These are phyloP conservation scores for Acanthosoma haemorrhoidale DNA, from an alignment of 2,888 invertebrate genomes.

Conservation along the genomic window DNA sequence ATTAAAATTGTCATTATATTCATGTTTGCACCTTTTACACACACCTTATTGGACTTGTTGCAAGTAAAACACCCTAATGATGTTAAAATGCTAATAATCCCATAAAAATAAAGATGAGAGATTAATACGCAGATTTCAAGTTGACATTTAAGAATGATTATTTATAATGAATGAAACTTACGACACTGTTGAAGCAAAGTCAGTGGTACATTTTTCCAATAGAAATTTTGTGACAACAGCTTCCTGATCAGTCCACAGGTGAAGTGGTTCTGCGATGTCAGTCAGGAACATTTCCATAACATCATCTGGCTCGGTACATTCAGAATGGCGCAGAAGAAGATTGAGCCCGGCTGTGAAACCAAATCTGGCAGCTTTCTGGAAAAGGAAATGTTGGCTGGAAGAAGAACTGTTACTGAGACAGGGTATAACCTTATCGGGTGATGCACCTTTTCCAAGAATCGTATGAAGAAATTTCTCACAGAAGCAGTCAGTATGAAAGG, in stretches of 20 bases:
- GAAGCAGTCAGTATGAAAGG: conserved; percentile 27
- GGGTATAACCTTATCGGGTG: conserved; percentile 15
- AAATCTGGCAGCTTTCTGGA: not conserved
- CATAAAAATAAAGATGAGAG: no score
- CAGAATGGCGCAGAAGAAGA: conserved; percentile 17
- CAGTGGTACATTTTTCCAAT: conserved; percentile 9
- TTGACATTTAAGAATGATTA: no score
- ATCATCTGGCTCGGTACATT: conserved; percentile 14
- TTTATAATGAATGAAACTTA: not conserved
- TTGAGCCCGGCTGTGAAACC: conserved; percentile 9
- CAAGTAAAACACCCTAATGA: no score
- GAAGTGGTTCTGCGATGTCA: not conserved
- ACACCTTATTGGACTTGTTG: no score
- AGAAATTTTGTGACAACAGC: not conserved
- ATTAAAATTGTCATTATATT: no score
- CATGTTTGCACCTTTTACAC: no score
- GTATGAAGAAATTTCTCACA: conserved; percentile 27
- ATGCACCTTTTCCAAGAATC: conserved; percentile 31
- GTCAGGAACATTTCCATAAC: conserved; percentile 9
- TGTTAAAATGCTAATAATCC: no score
- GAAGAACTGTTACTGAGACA: not conserved
- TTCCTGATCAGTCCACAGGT: conserved; percentile 4
- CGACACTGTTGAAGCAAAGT: not conserved
- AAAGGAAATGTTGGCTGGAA: not conserved
- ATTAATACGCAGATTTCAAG: no score